Conservation (phyloP, 1,140 invertebrate genomes). For the Muscidifurax raptorellus region DNA sequence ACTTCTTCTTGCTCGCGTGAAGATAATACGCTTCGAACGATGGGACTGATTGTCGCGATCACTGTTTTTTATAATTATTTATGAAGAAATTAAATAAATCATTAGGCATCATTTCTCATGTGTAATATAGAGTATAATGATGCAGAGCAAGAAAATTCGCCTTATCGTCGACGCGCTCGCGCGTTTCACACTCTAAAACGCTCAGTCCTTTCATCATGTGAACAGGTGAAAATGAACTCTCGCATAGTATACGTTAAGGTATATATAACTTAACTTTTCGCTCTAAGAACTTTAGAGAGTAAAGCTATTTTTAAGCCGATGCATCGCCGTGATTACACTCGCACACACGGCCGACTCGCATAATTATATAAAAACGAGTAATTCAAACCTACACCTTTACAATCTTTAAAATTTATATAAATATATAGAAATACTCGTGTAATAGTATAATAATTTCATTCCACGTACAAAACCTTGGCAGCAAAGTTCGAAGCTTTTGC, state of each 20-base stretch:
- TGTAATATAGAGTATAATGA: no score
- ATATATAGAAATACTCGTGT: neutral
- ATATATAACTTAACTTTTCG: slow-evolving; percentile 1
- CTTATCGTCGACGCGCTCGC: neutral
- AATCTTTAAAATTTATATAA: neutral
- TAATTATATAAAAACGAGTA: neutral
- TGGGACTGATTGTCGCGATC: no score
- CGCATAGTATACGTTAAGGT: neutral
- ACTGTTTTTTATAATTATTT: no score
- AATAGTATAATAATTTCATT: no score
- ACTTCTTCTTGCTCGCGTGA: neutral
- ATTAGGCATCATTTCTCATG: no score
- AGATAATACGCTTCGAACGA: neutral
- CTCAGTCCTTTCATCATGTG: neutral
- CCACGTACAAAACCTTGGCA: neutral
- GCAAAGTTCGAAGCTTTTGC: neutral
- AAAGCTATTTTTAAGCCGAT: slow-evolving; percentile 14
- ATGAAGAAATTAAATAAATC: no score
- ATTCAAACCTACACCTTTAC: no score
- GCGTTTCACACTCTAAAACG: neutral
- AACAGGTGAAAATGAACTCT: slow-evolving; percentile 33
- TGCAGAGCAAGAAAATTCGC: neutral
- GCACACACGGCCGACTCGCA: neutral
- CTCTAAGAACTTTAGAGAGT: slow-evolving; percentile 22
- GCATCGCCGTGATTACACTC: slow-evolving; percentile 21